Evolutionary conservation across 2,888 invertebrate species (phyloP), one percentile per base, ranked within the genome.

Genomic region (Epistrophella euchroma): DNA sequence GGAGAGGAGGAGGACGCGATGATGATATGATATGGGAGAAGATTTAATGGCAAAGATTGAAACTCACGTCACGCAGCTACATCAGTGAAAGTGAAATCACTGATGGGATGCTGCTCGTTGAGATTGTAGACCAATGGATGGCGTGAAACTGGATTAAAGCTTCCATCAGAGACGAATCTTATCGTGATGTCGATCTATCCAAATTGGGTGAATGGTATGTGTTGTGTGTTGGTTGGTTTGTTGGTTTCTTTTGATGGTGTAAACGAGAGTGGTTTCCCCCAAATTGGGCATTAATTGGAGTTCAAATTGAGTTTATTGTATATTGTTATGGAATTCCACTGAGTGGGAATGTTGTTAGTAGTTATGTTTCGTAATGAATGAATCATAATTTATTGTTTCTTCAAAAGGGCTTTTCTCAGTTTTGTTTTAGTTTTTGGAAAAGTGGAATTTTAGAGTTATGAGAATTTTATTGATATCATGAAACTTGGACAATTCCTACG

Each of bases 41-140:
- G 47, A 68, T 35, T 15, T 19, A 66, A 28, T 28, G 15, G n/a
- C 4, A 1, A 52, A 25, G n/a, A 68, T 50, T 37, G 52, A 68
- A 68, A 52, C 50, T 37, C 68, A 68, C 37, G 52, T 68, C 55
- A 50, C 40, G 62, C 76, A 32, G 43, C 15, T 47, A 75, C 66
- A 71, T 19, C 60, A 79, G 83, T 84, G 83, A 84, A 84, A 84
- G 83, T 79, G 83, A 79, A 79, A 74, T 50, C 56, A 55, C 19
- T 55, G 68, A 32, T 25, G 43, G n/a, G 62, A 64, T 64, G 64
- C 28, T 45, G 64, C 0, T 15, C 35, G 25, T 5, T 43, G 55
- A 17, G 71, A 66, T 60, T 82, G 71, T 71, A 56, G 60, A 75
- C 75, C 64, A 52, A n/a, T 25, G 22, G 19, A 72, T 73, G 72